Base-by-base conservation (phyloP, 1,140 invertebrate species). In the Apis florea region DNA sequence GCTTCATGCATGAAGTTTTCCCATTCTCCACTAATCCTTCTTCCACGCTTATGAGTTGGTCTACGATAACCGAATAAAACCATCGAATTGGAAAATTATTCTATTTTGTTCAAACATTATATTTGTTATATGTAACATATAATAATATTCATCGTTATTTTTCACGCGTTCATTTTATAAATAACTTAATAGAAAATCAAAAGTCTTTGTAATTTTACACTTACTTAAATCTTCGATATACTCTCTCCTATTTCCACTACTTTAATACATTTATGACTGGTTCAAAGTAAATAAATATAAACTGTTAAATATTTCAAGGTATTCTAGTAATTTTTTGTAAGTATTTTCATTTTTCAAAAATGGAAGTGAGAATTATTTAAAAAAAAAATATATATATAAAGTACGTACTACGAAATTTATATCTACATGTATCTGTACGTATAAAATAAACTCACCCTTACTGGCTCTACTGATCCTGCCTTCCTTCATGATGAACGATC, bases 401-500 rank as follows among this genome's bases (percentile, higher is more conserved):
- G 5, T 17, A 56, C 9, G 54, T 19, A 56, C 2, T 21, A 21
- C 1, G 17, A 21, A 56, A 56, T 51, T 12, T 13, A 51, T 13
- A 51, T 12, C 17, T 56, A 19, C 2, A 1, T 24, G 5, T 13
- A 26, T 17, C 2, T 19, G 17, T 9, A 21, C 17, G 24, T 2
- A 5, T 12, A 6, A 59, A 54, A n/a, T 26, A 49, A 58, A 64
- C 76, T 82, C 31, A 89, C 83, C 84, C 1, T 85, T 76, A 26
- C 47, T 73, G 21, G 40, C 31, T 40, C 31, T 40, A 40, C 31
- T n/a, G 31, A 19, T 61, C 77, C 63, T 73, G 12, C 21, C 58
- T 26, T 85, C 66, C 66, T 85, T 82, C 88, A 89, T 89, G 85
- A 64, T 89, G 79, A 74, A 63, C 68, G 79, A 77, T 79, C 71